A percentile compares a stretch with the other conserved stretches of the same genome.
Evolutionary conservation across 2,113 vertebrate species (phyloP).

Genomic region (Axis porcinus): DNA sequence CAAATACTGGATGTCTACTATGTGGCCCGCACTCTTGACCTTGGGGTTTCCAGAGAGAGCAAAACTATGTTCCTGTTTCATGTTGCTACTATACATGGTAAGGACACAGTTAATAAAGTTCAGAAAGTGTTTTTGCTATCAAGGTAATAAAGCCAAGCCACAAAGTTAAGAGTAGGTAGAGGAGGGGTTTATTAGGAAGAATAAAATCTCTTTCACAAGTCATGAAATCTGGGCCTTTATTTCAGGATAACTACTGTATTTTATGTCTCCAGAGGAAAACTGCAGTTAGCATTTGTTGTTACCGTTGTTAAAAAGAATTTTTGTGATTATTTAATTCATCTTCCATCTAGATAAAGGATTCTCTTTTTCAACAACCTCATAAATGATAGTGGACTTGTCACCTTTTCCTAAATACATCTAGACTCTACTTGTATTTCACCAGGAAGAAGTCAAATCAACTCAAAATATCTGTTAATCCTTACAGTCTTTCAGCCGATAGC

Average conservation of each 20-base stretch:
- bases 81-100: not conserved
- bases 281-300: conserved; percentile 3
- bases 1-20: not conserved
- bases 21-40: not conserved
- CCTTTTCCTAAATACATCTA: not conserved
- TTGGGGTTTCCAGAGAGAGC: not conserved
- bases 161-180: not conserved
- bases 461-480: not conserved
- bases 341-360: not conserved
- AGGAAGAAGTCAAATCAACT: not conserved
- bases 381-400: not conserved
- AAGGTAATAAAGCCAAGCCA: conserved; percentile 2
- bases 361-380: not conserved
- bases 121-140: not conserved
- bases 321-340: not conserved
- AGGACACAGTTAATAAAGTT: not conserved
- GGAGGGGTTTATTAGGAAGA: conserved; percentile 34
- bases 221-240: conserved; percentile 10
- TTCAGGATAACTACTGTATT: conserved; percentile 23
- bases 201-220: conserved; percentile 51
- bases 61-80: not conserved
- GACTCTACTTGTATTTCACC: not conserved
- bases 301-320: not conserved
- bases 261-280: conserved; percentile 21
- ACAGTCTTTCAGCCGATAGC: not conserved